phyloP scores from a whole-genome alignment of 1,140 invertebrate genomes.

The Drepana arcuata region DNA sequence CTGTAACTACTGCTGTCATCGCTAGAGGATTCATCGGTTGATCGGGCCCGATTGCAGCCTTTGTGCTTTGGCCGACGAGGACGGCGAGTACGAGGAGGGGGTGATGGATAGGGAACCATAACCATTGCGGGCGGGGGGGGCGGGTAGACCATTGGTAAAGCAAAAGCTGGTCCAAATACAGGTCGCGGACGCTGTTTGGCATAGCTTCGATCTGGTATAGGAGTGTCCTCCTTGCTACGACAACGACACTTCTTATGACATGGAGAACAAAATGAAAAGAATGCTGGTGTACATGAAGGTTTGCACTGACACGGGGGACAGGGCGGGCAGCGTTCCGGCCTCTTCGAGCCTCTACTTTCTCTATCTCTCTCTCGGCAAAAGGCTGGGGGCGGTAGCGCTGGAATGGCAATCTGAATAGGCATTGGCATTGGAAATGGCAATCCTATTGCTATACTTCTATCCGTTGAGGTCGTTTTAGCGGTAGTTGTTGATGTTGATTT shows the following conservation, averaged over 20 bases:
- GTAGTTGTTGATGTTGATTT: slow-evolving; percentile 18
- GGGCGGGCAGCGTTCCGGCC: slow-evolving; percentile 24
- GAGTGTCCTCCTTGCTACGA: slow-evolving; percentile 21
- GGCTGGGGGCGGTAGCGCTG: slow-evolving; percentile 13
- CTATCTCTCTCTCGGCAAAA: slow-evolving; percentile 8
- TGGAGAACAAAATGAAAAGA: slow-evolving; percentile 49
- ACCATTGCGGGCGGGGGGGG: slow-evolving; percentile 8
- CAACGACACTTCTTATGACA: slow-evolving; percentile 52
- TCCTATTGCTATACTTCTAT: slow-evolving; percentile 7
- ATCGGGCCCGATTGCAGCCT: too few species aligned
- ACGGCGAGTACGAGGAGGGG: too few species aligned
- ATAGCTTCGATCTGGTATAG: slow-evolving; percentile 20
- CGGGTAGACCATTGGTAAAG: too few species aligned
- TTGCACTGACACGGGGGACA: slow-evolving; percentile 45
- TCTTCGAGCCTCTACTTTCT: too few species aligned
- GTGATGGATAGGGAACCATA: slow-evolving; percentile 5
- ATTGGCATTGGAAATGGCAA: slow-evolving; percentile 24
- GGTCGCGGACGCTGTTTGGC: slow-evolving; percentile 9
- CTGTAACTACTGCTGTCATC: neutral
- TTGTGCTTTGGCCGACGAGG: too few species aligned
- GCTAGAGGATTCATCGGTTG: too few species aligned
- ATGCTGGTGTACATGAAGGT: slow-evolving; percentile 45
- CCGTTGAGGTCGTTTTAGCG: slow-evolving; percentile 17
- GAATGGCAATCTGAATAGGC: slow-evolving; percentile 23
- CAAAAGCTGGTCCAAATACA: slow-evolving; percentile 13